These are phyloP conservation scores for Vombatus ursinus DNA, from an alignment of 2,113 vertebrate genomes.

Conservation along the genomic window DNA sequence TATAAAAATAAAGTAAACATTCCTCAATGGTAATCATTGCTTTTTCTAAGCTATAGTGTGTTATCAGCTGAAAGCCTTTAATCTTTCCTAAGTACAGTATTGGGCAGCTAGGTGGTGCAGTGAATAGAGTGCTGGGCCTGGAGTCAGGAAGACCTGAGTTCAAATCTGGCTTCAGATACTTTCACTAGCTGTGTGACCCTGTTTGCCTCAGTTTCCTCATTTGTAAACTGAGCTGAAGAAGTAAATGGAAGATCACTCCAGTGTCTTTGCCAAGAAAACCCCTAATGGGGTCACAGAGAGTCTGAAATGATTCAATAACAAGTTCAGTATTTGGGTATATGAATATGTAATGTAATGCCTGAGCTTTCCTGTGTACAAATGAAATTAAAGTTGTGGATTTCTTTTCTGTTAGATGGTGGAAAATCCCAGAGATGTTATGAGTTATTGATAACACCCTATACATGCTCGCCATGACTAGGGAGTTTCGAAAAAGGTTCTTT, in stretches of 20 bases:
- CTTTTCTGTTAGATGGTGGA: not conserved
- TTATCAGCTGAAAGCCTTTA: conserved; percentile 9
- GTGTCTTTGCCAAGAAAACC: no score
- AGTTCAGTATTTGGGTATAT: not conserved
- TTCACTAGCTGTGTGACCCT: no score
- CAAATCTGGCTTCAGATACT: no score
- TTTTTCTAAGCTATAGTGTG: not conserved
- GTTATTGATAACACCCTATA: not conserved
- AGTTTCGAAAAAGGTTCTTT: no score
- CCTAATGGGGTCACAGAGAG: no score
- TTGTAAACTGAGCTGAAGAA: no score
- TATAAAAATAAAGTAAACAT: not conserved
- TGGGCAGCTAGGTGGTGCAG: not conserved
- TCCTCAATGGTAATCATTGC: conserved; percentile 35
- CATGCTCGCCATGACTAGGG: not conserved
- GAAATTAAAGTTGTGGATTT: conserved; percentile 2
- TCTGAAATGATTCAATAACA: no score
- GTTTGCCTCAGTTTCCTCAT: no score
- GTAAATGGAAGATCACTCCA: no score
- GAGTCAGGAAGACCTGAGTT: no score
- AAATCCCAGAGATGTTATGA: not conserved
- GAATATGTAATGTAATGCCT: not conserved
- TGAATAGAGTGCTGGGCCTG: no score
- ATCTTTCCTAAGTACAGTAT: not conserved
- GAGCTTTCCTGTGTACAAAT: not conserved